These are phyloP conservation scores for Atherinomorus stipes DNA, from an alignment of 2,113 vertebrate species.

Conservation along the genomic window DNA sequence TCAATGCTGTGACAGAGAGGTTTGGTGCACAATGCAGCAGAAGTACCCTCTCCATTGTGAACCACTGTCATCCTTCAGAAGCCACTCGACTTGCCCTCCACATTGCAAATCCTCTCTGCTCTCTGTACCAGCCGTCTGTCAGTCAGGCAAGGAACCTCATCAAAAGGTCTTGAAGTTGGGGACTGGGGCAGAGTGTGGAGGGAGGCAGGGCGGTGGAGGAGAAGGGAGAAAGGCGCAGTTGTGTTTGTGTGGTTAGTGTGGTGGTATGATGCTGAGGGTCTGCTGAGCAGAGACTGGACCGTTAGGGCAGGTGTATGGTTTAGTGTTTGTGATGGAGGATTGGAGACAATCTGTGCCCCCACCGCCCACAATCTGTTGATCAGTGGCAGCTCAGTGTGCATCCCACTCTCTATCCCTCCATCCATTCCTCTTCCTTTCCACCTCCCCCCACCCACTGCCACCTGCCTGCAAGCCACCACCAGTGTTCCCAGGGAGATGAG, in stretches of 20 bases:
- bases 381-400: constrained; percentile 59
- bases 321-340: constrained; percentile 31
- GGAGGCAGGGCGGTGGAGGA: constrained; percentile 29
- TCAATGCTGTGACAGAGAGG: constrained; percentile 31
- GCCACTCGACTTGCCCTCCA: constrained; percentile 78
- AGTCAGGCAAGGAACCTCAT: constrained; percentile 73
- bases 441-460: constrained; percentile 62
- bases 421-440: constrained; percentile 39
- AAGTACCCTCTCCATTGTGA: constrained; percentile 77
- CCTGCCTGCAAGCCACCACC: constrained; percentile 77
- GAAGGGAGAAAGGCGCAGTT: constrained; percentile 15
- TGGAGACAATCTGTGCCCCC: constrained; percentile 46
- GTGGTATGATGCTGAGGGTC: constrained; percentile 3
- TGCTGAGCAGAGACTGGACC: background rate
- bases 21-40: constrained; percentile 71
- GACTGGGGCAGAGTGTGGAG: constrained; percentile 47
- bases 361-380: constrained; percentile 30
- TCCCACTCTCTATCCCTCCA: constrained; percentile 59
- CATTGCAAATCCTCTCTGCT: constrained; percentile 79
- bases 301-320: constrained; percentile 48
- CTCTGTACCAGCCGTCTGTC: constrained; percentile 73
- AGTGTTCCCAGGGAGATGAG: constrained; percentile 89
- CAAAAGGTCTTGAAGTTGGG: constrained; percentile 75
- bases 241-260: constrained; percentile 17
- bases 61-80: constrained; percentile 82